A percentile compares a stretch with the other conserved stretches of the same genome.
Conservation (phyloP, 37 sponge, comb jelly and placozoan genomes). For the Agelas oroides region DNA sequence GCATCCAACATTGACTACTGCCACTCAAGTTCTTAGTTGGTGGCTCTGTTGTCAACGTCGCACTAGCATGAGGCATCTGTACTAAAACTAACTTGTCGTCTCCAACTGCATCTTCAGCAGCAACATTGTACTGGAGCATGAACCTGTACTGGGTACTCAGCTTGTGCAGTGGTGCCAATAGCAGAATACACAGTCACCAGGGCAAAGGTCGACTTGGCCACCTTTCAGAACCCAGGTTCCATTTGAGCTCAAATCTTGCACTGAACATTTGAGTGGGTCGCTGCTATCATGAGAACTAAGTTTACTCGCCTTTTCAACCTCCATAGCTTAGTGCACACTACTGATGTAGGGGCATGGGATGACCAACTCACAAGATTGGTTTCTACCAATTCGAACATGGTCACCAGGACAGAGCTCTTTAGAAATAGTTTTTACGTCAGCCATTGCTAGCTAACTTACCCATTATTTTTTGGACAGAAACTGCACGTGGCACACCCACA, state of each 20-base stretch:
- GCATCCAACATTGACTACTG: too few species aligned
- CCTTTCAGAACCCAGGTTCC: slow-evolving; percentile 47
- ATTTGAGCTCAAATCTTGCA: slow-evolving; percentile 50
- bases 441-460: too few species aligned
- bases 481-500: too few species aligned
- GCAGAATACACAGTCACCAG: slow-evolving; percentile 30
- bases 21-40: too few species aligned
- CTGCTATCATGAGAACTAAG: too few species aligned
- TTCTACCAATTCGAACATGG: slow-evolving; percentile 22
- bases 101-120: too few species aligned
- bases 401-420: background rate
- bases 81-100: too few species aligned
- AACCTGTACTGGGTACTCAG: background rate
- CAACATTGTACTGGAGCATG: background rate
- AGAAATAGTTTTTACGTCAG: too few species aligned
- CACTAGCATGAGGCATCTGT: too few species aligned
- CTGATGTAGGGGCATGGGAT: slow-evolving; percentile 20
- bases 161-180: slow-evolving; percentile 41
- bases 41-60: too few species aligned
- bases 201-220: background rate
- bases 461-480: too few species aligned
- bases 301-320: background rate
- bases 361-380: slow-evolving; percentile 11
- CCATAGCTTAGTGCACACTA: slow-evolving; percentile 40
- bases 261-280: background rate